Base-by-base conservation (phyloP, 1,140 invertebrate genomes). In the Notospermus geniculatus region DNA sequence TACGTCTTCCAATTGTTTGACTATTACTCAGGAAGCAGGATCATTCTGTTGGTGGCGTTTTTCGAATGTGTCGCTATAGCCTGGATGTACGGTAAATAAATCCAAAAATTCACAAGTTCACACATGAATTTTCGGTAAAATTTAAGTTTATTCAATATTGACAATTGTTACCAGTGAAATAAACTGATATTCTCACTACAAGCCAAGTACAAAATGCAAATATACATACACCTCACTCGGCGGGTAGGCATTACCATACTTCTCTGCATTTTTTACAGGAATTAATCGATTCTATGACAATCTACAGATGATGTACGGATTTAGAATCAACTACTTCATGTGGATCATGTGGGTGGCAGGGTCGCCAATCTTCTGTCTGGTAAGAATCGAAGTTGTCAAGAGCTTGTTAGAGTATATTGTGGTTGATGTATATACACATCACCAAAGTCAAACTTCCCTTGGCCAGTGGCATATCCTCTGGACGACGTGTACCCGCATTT, bases 1-100 rank as follows among this genome's bases (percentile, higher is more conserved):
- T 88, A 86, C 63, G 83, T 87, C 59, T 88, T 88, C 70, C 87
- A 88, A 78, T 65, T 88, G 57, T 87, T 88, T 83, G 87, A 88
- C 66, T 87, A 85, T 65, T 88, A 88, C 65, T 86, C 87, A 5
- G 87, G 90, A 4, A 78, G 76, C 63, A 86, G 85, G 59, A 86
- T 87, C 22, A 86, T 88, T 80, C 85, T 87, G 15, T 85, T 91
- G 1, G 88, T 91, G 30, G 79, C 86, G 7, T 72, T 88, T 15
- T 80, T 88, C 57, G 89, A 91, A 81, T 82, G 88, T 0, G 72
- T 88, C 19, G 86, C 87, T 30, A 84, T 90, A 4, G 82, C 86
- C 1, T 90, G 88, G 85, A 86, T 87, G 19, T 91, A 91, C 74
- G 89, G 89, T 69, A 59, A 60, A 9, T 30, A 27, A 22, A 13